phyloP scores from a whole-genome alignment of 2,113 vertebrate species.

The Barbus barbus region DNA sequence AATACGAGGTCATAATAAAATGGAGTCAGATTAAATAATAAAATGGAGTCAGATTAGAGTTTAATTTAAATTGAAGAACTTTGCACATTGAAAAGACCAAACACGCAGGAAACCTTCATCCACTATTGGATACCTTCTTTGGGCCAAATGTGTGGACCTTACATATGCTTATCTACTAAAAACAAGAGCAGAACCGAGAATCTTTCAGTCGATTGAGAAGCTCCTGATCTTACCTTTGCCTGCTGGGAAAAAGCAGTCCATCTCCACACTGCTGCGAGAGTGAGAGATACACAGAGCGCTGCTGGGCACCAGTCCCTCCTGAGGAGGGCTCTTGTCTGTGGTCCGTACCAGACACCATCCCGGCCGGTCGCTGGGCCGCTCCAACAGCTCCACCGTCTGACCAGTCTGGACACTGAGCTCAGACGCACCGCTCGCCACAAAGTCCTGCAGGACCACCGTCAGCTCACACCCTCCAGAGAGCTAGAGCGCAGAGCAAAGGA shows the following conservation, averaged over 20 bases:
- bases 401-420: conserved; percentile 88
- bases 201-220: neutral
- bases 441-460: conserved; percentile 95
- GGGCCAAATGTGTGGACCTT: too few species aligned
- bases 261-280: conserved; percentile 96
- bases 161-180: too few species aligned
- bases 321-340: conserved; percentile 86
- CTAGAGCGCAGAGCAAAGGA: conserved; percentile 64
- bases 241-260: conserved; percentile 95
- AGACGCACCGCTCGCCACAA: conserved; percentile 82
- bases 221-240: conserved; percentile 87
- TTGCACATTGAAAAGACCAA: too few species aligned
- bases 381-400: conserved; percentile 94
- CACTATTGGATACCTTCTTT: too few species aligned
- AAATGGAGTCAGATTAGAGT: too few species aligned
- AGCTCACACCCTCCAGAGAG: conserved; percentile 95
- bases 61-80: too few species aligned
- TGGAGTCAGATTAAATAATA: too few species aligned
- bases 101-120: too few species aligned
- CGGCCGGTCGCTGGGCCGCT: conserved; percentile 87
- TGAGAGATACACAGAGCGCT: conserved; percentile 90
- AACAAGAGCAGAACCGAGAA: neutral
- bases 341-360: conserved; percentile 95
- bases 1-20: too few species aligned
- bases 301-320: conserved; percentile 95